These are phyloP conservation scores for Zosterops hypoxanthus DNA, from an alignment of 2,113 vertebrate genomes.

Conservation along the genomic window DNA sequence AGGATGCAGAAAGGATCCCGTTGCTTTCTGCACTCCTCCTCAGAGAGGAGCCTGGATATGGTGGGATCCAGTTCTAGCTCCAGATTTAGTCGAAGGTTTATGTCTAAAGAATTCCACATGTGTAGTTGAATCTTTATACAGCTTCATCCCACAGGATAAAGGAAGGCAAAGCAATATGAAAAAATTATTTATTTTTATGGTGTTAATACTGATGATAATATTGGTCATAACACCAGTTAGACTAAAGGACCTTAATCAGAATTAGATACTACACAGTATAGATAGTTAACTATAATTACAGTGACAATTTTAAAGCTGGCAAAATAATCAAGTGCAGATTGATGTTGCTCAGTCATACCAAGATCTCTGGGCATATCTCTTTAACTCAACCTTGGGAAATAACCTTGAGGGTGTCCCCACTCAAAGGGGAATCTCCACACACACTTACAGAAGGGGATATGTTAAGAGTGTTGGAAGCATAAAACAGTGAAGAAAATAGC, in stretches of 20 bases:
- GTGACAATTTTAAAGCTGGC: background rate
- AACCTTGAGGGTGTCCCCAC: background rate
- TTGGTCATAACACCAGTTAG: background rate
- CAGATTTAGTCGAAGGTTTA: background rate
- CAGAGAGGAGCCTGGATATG: background rate
- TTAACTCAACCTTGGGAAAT: background rate
- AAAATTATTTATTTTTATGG: background rate
- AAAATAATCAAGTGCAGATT: background rate
- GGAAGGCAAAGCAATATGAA: background rate
- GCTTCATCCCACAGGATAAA: background rate
- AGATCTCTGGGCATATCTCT: background rate
- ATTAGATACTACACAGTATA: background rate
- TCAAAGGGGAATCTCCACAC: background rate
- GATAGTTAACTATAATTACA: background rate
- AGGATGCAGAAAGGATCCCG: background rate
- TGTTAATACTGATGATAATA: background rate
- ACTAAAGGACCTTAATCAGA: background rate
- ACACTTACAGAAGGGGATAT: background rate
- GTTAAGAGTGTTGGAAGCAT: background rate
- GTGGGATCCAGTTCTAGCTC: background rate
- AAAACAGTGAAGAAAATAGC: background rate
- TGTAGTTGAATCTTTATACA: background rate
- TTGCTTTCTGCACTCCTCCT: background rate
- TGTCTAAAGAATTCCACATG: background rate
- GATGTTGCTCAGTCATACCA: background rate